A percentile compares a stretch with the other conserved stretches of the same genome.
phyloP scores from a whole-genome alignment of 1,140 invertebrate genomes.

The Choristoneura fumiferana region DNA sequence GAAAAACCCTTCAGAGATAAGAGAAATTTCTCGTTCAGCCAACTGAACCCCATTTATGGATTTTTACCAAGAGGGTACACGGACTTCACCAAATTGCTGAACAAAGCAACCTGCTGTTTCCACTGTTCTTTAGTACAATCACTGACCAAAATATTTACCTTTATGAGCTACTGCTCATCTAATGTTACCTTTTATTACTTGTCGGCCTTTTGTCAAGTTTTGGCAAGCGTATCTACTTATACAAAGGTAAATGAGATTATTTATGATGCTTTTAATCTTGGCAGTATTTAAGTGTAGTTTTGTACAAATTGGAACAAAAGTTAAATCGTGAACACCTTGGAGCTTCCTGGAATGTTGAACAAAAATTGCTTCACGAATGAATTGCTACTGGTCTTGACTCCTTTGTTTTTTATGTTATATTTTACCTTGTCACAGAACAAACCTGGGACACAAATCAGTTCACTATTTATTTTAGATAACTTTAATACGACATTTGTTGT shows the following conservation, averaged over 20 bases:
- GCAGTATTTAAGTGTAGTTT: neutral
- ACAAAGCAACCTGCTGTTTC: constrained; percentile 8
- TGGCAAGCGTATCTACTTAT: neutral
- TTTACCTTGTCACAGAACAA: too few relatives aligned
- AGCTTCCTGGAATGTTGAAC: neutral
- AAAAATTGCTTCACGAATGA: neutral
- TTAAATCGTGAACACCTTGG: constrained; percentile 2
- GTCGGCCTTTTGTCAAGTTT: constrained; percentile 22
- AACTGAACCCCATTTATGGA: too few relatives aligned
- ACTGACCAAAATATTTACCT: constrained; percentile 55
- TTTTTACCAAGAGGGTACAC: too few relatives aligned
- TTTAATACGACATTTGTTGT: too few relatives aligned
- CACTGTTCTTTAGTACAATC: constrained; percentile 30
- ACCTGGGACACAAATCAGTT: too few relatives aligned
- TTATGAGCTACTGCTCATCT: constrained; percentile 19
- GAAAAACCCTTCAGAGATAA: too few relatives aligned
- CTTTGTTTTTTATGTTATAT: neutral
- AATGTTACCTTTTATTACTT: neutral
- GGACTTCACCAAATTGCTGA: neutral
- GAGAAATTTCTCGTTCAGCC: too few relatives aligned
- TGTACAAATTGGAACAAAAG: constrained; percentile 14
- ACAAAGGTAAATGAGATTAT: constrained; percentile 4
- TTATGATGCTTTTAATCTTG: constrained; percentile 8
- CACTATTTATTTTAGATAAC: too few relatives aligned
- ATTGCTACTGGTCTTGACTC: neutral